These are phyloP conservation scores for Osmerus eperlanus DNA, from an alignment of 2,113 vertebrate genomes.

Conservation along the genomic window DNA sequence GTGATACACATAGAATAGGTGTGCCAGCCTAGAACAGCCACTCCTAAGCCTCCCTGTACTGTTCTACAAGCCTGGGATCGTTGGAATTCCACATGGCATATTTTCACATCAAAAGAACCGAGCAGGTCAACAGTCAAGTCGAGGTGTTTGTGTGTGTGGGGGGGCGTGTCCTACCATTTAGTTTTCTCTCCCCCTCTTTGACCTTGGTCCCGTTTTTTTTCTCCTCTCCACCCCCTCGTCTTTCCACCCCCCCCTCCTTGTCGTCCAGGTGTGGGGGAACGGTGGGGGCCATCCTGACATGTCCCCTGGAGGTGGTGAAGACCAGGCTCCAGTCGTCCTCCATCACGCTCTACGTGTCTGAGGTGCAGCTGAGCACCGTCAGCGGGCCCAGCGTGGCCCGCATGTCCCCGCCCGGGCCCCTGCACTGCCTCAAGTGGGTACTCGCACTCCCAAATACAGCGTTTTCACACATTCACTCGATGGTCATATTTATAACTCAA, in stretches of 20 bases:
- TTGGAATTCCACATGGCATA: slow-evolving; percentile 28
- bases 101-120: slow-evolving; percentile 6
- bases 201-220: not conserved
- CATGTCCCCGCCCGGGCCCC: slow-evolving; percentile 87
- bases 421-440: slow-evolving; percentile 93
- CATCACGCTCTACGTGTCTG: slow-evolving; percentile 90
- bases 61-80: slow-evolving; percentile 31
- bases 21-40: not conserved
- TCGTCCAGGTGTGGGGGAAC: slow-evolving; percentile 91
- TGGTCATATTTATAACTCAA: not conserved
- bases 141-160: not conserved
- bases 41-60: slow-evolving; percentile 18
- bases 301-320: slow-evolving; percentile 98
- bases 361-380: slow-evolving; percentile 90
- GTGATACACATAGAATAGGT: too few species aligned
- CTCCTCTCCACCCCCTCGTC: not conserved
- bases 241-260: not conserved
- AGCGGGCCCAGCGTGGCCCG: slow-evolving; percentile 84
- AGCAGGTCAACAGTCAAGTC: too few species aligned
- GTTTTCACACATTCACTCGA: not conserved
- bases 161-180: not conserved
- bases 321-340: slow-evolving; percentile 95
- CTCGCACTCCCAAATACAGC: not conserved
- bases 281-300: slow-evolving; percentile 96
- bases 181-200: not conserved